Percentiles rank a stretch among this genome's conserved stretches.
These are phyloP conservation scores for Drosophila pruinosa DNA, from an alignment of 1,140 invertebrate genomes.

Conservation along the genomic window DNA sequence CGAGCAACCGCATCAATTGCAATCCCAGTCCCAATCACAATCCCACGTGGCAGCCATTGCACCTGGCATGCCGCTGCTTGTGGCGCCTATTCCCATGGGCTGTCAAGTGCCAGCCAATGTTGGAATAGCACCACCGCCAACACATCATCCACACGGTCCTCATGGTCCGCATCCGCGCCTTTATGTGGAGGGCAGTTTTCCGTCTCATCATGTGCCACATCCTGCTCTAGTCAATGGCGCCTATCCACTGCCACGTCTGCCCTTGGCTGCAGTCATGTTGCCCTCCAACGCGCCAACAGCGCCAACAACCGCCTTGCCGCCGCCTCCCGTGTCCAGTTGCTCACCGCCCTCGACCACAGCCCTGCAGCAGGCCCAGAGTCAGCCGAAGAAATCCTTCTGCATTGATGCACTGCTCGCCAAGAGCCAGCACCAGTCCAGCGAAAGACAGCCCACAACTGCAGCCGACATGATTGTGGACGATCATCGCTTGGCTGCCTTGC, in stretches of 20 bases:
- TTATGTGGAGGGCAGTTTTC: slow-evolving; percentile 58
- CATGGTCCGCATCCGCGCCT: slow-evolving; percentile 50
- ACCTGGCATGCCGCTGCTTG: slow-evolving; percentile 61
- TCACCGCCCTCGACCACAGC: slow-evolving; percentile 35
- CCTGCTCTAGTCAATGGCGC: slow-evolving; percentile 45
- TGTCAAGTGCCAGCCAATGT: slow-evolving; percentile 10
- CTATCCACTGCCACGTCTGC: slow-evolving; percentile 68
- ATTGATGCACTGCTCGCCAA: slow-evolving; percentile 87
- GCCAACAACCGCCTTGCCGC: slow-evolving; percentile 21
- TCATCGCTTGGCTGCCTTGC: slow-evolving; percentile 67
- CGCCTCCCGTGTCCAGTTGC: slow-evolving; percentile 33
- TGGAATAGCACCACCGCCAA: too few species aligned
- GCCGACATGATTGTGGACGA: slow-evolving; percentile 58
- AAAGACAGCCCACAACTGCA: slow-evolving; percentile 8
- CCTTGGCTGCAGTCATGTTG: slow-evolving; percentile 60
- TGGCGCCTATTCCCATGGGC: slow-evolving; percentile 65
- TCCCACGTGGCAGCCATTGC: slow-evolving; percentile 15
- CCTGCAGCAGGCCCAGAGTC: slow-evolving; percentile 52
- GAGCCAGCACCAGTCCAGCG: slow-evolving; percentile 55
- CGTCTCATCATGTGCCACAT: slow-evolving; percentile 59
- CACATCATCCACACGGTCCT: not conserved
- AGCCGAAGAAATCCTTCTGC: slow-evolving; percentile 86
- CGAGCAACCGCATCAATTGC: slow-evolving; percentile 8
- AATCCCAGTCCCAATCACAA: slow-evolving; percentile 6
- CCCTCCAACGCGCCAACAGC: slow-evolving; percentile 36